A percentile compares a stretch with the other conserved stretches of the same genome.
These are phyloP conservation scores for Lochmaea capreae DNA, from an alignment of 2,888 invertebrate genomes.

Conservation along the genomic window DNA sequence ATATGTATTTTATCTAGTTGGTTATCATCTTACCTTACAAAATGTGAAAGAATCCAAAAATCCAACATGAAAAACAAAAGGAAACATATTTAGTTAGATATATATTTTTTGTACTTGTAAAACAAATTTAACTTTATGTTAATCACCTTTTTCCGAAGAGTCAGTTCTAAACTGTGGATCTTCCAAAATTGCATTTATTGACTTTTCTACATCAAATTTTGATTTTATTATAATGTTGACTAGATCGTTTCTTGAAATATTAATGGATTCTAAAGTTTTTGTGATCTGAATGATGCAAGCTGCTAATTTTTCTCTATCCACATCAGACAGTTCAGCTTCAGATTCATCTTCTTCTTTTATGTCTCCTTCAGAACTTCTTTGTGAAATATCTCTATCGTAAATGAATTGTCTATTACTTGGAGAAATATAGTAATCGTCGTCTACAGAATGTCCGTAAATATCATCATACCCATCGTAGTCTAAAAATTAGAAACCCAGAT, in stretches of 20 bases:
- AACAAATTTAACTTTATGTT: slow-evolving; percentile 7
- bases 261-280: slow-evolving; percentile 80
- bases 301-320: slow-evolving; percentile 79
- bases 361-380: slow-evolving; percentile 77
- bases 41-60: slow-evolving; percentile 53
- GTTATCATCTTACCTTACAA: slow-evolving; percentile 68
- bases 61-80: slow-evolving; percentile 57
- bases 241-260: slow-evolving; percentile 77
- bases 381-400: slow-evolving; percentile 78
- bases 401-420: slow-evolving; percentile 88
- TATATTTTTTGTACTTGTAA: neutral
- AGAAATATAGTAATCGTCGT: slow-evolving; percentile 92
- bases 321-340: slow-evolving; percentile 66
- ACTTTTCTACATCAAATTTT: slow-evolving; percentile 78
- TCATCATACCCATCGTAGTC: slow-evolving; percentile 93
- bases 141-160: slow-evolving; percentile 37
- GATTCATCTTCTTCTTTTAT: slow-evolving; percentile 77
- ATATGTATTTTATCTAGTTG: slow-evolving; percentile 36
- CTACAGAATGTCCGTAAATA: slow-evolving; percentile 93
- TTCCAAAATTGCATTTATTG: slow-evolving; percentile 75
- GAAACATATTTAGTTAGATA: slow-evolving; percentile 41
- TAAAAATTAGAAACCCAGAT: slow-evolving; percentile 55
- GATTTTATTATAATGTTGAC: slow-evolving; percentile 78
- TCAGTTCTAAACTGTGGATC: slow-evolving; percentile 46
- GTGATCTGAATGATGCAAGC: slow-evolving; percentile 88